A percentile compares a stretch with the other conserved stretches of the same genome.
phyloP scores from a whole-genome alignment of 2,797 vertebrate genomes.

The Heteromormyrus szaboi region DNA sequence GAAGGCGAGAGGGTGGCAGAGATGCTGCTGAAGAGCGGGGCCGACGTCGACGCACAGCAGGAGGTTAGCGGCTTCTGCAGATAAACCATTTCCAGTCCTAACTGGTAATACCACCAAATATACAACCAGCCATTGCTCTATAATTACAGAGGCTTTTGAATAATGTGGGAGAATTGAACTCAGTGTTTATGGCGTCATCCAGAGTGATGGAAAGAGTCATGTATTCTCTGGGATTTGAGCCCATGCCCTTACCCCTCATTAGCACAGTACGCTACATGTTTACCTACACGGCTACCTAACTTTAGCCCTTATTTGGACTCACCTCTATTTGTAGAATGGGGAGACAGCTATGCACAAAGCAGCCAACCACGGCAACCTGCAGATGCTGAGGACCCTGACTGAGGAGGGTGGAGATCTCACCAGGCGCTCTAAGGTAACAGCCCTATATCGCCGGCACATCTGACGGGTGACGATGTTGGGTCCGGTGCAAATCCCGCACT shows the following conservation, averaged over 20 bases:
- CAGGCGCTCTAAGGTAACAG: constrained; percentile 46
- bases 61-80: constrained; percentile 34
- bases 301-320: background rate
- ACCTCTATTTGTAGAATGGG: constrained; percentile 37
- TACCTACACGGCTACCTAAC: background rate
- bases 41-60: constrained; percentile 49
- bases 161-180: background rate
- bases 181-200: background rate
- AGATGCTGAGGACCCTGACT: constrained; percentile 43
- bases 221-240: background rate
- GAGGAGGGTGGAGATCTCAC: constrained; percentile 52
- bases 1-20: constrained; percentile 51
- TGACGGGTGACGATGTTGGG: background rate
- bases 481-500: background rate
- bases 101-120: background rate
- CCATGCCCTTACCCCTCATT: background rate
- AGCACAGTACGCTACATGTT: background rate
- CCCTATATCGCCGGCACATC: background rate
- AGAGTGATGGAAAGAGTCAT: background rate
- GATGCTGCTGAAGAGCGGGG: constrained; percentile 49
- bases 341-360: constrained; percentile 46
- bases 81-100: background rate
- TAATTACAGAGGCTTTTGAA: background rate
- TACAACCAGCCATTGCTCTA: background rate
- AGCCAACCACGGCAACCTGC: constrained; percentile 43